Evolutionary conservation across 2,888 invertebrate genomes (phyloP).

Genomic region (Nymphalis c-album): DNA sequence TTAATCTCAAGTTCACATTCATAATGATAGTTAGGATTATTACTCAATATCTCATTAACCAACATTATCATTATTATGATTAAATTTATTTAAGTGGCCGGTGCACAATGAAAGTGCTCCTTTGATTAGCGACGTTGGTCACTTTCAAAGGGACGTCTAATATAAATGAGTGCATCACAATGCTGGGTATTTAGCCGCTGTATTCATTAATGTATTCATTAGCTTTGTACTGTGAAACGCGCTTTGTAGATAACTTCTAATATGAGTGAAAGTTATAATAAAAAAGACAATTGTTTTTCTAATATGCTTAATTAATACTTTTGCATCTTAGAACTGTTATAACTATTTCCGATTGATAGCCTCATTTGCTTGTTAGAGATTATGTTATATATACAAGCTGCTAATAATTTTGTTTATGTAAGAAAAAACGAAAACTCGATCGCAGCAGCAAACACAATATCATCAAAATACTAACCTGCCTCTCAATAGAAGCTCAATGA

Average conservation of each 20-base stretch:
- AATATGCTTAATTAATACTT: too few species aligned
- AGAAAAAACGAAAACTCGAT: too few species aligned
- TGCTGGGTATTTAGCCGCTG: not conserved
- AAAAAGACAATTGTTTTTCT: not conserved
- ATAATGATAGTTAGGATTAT: too few species aligned
- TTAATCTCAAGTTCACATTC: too few species aligned
- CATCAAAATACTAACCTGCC: too few species aligned
- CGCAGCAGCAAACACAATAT: too few species aligned
- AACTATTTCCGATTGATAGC: too few species aligned
- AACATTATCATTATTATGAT: not conserved
- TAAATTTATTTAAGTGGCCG: slow-evolving; percentile 9
- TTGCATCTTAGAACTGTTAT: too few species aligned
- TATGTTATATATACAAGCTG: too few species aligned
- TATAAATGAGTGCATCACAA: slow-evolving; percentile 20
- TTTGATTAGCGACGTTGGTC: slow-evolving; percentile 15
- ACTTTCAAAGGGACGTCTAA: slow-evolving; percentile 24
- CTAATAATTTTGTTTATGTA: too few species aligned
- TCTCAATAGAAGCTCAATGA: too few species aligned
- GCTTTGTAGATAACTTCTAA: not conserved
- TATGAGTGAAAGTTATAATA: not conserved
- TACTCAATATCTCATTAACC: not conserved
- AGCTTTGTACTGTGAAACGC: not conserved
- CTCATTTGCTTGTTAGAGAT: too few species aligned
- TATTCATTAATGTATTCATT: not conserved
- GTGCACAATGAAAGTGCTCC: slow-evolving; percentile 6